Conservation (phyloP, 2,888 invertebrate genomes). For the Tineola bisselliella region DNA sequence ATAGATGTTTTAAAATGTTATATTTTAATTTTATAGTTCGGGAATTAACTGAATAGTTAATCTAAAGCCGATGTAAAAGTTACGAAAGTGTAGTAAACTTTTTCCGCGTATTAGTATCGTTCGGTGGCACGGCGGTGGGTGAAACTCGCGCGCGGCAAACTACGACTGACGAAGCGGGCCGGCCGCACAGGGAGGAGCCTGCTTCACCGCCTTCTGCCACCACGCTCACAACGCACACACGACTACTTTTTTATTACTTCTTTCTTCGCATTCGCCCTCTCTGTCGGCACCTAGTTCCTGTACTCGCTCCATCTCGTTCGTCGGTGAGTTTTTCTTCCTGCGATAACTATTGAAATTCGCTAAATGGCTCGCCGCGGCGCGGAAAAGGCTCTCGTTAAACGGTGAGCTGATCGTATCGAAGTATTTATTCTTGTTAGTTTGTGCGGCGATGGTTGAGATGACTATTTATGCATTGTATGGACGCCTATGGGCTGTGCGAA, state of each 20-base stretch:
- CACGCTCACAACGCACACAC: slow-evolving; percentile 63
- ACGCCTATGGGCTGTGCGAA: slow-evolving; percentile 25
- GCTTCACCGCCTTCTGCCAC: slow-evolving; percentile 62
- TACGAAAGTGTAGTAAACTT: slow-evolving; percentile 40
- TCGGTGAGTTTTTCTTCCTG: slow-evolving; percentile 60
- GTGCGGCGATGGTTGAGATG: slow-evolving; percentile 43
- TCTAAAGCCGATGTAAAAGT: neutral
- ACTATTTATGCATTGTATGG: slow-evolving; percentile 48
- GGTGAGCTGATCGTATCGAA: slow-evolving; percentile 59
- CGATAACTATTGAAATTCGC: slow-evolving; percentile 69
- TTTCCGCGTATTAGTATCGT: slow-evolving; percentile 48
- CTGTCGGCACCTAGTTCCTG: slow-evolving; percentile 39
- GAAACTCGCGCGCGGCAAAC: slow-evolving; percentile 33
- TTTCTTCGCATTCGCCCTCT: slow-evolving; percentile 56
- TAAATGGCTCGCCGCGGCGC: slow-evolving; percentile 64
- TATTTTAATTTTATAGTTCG: neutral
- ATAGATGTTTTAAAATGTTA: neutral
- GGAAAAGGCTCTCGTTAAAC: slow-evolving; percentile 67
- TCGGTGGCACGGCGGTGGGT: slow-evolving; percentile 52
- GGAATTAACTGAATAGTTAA: neutral
- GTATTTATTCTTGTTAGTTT: slow-evolving; percentile 58
- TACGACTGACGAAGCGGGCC: slow-evolving; percentile 50
- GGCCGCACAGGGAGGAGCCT: slow-evolving; percentile 60
- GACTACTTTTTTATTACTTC: slow-evolving; percentile 65
- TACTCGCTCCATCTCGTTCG: slow-evolving; percentile 43